Evolutionary conservation across 2,888 invertebrate genomes (phyloP).

Genomic region (Lepidocyrtinus sp.): DNA sequence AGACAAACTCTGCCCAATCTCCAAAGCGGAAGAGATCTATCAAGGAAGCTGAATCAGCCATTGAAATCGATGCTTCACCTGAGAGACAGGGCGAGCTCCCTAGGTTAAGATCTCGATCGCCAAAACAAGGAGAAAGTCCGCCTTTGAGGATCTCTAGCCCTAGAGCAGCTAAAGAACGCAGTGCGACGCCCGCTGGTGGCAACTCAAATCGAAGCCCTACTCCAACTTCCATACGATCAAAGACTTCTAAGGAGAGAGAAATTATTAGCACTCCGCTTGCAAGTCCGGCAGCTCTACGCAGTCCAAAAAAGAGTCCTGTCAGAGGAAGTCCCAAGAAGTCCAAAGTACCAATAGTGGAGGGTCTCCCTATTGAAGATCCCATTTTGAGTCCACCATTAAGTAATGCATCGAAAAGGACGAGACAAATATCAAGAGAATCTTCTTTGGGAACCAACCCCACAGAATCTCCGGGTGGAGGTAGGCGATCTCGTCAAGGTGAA

Average conservation of each 20-base stretch:
- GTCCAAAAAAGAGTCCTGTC: slow-evolving; percentile 29
- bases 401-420: slow-evolving; percentile 17
- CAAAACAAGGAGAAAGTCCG: slow-evolving; percentile 44
- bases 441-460: not conserved
- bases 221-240: slow-evolving; percentile 14
- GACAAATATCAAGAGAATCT: slow-evolving; percentile 39
- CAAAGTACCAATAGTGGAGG: not conserved
- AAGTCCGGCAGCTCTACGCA: slow-evolving; percentile 15
- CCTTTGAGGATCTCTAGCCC: slow-evolving; percentile 54
- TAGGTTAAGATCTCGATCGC: slow-evolving; percentile 40
- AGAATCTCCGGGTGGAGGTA: slow-evolving; percentile 26
- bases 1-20: not conserved
- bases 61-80: slow-evolving; percentile 5
- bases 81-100: slow-evolving; percentile 33
- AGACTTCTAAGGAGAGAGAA: slow-evolving; percentile 38
- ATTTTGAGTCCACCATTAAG: slow-evolving; percentile 35
- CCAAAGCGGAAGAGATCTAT: not conserved
- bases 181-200: slow-evolving; percentile 25
- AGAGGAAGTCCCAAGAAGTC: slow-evolving; percentile 19
- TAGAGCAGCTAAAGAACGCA: slow-evolving; percentile 54
- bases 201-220: not conserved
- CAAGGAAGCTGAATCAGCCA: slow-evolving; percentile 4
- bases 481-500: not conserved
- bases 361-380: not conserved
- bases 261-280: not conserved